Evolutionary conservation across 2,113 vertebrate genomes (phyloP).

Genomic region (Pyxicephalus adspersus): DNA sequence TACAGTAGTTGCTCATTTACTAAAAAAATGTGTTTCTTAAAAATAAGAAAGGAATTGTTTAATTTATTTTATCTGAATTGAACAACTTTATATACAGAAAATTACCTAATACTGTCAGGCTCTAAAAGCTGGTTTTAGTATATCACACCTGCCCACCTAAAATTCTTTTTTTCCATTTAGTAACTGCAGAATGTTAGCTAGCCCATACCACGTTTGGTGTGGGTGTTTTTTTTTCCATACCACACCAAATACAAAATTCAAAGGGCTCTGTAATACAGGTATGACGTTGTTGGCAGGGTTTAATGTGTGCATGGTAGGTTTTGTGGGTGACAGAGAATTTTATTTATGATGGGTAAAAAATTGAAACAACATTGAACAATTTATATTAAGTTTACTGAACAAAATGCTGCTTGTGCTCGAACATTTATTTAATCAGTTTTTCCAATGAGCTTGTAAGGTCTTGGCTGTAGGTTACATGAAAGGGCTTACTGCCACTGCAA

Average conservation of each 20-base stretch:
- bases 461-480: no score
- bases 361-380: neutral
- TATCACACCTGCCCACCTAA: no score
- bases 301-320: slow-evolving; percentile 11
- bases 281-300: neutral
- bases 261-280: neutral
- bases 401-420: neutral
- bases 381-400: neutral
- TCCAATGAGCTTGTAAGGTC: neutral
- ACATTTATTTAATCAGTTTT: neutral
- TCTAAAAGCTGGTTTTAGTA: no score
- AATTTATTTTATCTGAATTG: no score
- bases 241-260: neutral
- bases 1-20: no score
- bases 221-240: slow-evolving; percentile 6
- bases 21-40: no score
- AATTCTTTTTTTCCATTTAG: no score
- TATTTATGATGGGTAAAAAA: neutral
- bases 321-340: neutral
- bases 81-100: no score
- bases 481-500: no score
- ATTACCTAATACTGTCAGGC: no score
- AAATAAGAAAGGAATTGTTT: no score
- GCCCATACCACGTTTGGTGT: neutral
- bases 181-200: neutral